phyloP scores from a whole-genome alignment of 2,888 invertebrate species.

The Ornithoptera alexandrae region DNA sequence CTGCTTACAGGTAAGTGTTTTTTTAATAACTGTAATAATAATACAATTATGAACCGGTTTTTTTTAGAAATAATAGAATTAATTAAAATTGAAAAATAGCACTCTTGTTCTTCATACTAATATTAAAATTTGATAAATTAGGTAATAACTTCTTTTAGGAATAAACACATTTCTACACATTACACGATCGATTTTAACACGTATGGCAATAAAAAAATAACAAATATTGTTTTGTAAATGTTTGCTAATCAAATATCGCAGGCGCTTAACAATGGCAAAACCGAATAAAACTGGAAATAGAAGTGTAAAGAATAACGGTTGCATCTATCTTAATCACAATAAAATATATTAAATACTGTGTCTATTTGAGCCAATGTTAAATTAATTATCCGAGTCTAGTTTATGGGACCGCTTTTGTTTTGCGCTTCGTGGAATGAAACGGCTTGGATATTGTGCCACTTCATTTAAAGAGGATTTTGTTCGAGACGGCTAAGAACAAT shows the following conservation, averaged over 20 bases:
- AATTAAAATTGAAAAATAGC: too few relatives aligned
- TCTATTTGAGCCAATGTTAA: conserved; percentile 14
- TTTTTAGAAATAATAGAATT: too few relatives aligned
- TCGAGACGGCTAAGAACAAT: conserved; percentile 26
- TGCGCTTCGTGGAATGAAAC: conserved; percentile 18
- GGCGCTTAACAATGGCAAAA: not conserved
- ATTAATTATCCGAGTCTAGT: conserved; percentile 26
- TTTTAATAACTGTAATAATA: not conserved
- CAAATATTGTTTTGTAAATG: not conserved
- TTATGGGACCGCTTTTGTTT: conserved; percentile 27
- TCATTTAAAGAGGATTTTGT: conserved; percentile 24
- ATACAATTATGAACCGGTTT: not conserved
- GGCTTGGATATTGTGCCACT: conserved; percentile 24
- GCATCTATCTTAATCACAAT: not conserved
- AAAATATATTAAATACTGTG: conserved; percentile 7
- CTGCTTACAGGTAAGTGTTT: conserved; percentile 16
- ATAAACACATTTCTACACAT: too few relatives aligned
- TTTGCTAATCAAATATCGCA: not conserved
- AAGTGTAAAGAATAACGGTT: not conserved
- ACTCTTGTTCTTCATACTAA: too few relatives aligned
- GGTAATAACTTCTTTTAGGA: too few relatives aligned
- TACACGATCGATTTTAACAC: not conserved
- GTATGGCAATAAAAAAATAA: not conserved
- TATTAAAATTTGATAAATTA: too few relatives aligned
- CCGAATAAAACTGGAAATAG: too few relatives aligned